Evolutionary conservation across 2,797 vertebrate genomes (phyloP), one percentile per base, ranked within the genome.

Genomic region (Microctenopoma lineatum): DNA sequence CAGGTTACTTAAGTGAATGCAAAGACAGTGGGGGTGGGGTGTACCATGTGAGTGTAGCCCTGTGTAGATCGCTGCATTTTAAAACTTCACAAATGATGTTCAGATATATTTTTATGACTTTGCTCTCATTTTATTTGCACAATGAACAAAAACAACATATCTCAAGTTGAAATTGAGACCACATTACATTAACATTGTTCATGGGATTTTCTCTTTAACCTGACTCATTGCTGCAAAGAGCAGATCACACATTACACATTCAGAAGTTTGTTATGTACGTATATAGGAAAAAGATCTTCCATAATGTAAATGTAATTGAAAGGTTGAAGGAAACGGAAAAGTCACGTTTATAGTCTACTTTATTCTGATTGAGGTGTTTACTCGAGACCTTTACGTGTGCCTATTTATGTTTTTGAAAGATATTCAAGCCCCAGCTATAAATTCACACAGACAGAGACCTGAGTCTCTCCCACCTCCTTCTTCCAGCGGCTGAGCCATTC

Each of bases 401-500:
- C 66, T 41, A 70, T 21, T 52, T 29, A 14, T 34, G 41, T 50
- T 9, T 38, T 26, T 34, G 9, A n/a, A 34, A 47, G 46, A 53
- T 59, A 73, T 10, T 4, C 54, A 74, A 64, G 59, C 42, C 44
- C 25, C 48, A 0, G 51, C 54, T 45, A 45, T 44, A 66, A 62
- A 77, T 64, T 77, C 66, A 78, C 69, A 82, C 74, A 84, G 66
- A 84, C 81, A 71, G 59, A 80, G 75, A 77, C 73, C 52, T 79
- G 57, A 83, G 77, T 92, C 77, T 81, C 83, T 88, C 91, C 90
- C 92, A 96, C 96, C 96, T 97, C 96, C 82, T 96, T 94, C 88
- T 96, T 97, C 96, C 96, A 98, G 82, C 93, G 94, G 16, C 95
- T 96, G 81, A 97, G 93, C 96, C 95, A 96, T 92, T 98, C 96